phyloP scores from a whole-genome alignment of 2,113 vertebrate species.

The Crotalus helleri region DNA sequence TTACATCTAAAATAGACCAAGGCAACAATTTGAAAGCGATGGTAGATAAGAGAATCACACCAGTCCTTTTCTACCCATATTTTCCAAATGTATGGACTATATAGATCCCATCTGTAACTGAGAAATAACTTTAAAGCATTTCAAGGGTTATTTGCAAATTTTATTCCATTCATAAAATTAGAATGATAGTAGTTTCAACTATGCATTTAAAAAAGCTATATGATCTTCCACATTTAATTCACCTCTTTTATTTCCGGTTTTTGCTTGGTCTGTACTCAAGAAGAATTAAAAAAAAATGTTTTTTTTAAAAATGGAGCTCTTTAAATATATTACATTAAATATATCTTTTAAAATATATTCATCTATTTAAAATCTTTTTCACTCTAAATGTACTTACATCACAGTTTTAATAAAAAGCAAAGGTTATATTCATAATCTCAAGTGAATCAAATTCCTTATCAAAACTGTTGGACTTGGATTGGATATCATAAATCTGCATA shows the following conservation, averaged over 20 bases:
- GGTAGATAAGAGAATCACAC: background rate
- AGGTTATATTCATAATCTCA: background rate
- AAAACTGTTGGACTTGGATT: background rate
- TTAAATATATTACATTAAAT: background rate
- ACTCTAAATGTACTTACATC: background rate
- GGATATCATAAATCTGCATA: background rate
- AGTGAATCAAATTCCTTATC: background rate
- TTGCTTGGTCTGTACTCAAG: background rate
- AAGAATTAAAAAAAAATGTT: background rate
- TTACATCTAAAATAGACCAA: background rate
- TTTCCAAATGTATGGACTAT: background rate
- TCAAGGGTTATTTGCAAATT: background rate
- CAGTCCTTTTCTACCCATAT: background rate
- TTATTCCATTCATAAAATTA: background rate
- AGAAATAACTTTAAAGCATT: background rate
- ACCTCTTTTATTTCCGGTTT: background rate
- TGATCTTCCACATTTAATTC: background rate
- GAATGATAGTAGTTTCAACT: background rate
- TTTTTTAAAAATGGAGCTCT: no score
- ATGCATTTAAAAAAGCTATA: background rate
- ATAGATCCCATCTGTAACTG: background rate
- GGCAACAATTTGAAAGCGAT: background rate
- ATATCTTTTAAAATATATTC: background rate
- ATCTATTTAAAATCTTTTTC: background rate
- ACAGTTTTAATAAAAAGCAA: background rate